Base-by-base conservation (phyloP, 2,888 invertebrate species). In the Chymomyza caudatula region DNA sequence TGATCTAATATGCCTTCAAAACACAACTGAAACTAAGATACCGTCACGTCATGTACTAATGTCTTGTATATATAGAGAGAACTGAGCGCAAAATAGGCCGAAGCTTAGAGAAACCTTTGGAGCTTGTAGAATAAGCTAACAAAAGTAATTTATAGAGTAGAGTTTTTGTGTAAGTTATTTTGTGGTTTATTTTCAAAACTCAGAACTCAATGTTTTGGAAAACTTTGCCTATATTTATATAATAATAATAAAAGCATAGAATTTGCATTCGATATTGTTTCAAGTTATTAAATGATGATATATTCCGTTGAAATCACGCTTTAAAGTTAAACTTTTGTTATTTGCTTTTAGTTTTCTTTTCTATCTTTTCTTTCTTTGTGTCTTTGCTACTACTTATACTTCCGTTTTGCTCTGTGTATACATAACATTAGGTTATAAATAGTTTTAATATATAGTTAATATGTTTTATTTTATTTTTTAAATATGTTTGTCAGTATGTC, bases 271-370 rank as follows among this genome's bases (percentile, higher is more conserved):
- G 66, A 74, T 83, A 76, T 73, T 74, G 66, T 56, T 68, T 63
- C 65, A 77, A 65, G 72, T 75, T 77, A 72, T 87, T 73, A 82
- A 86, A 81, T 78, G 82, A 86, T 88, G 88, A 88, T 87, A 89
- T 88, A 80, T 88, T 77, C 72, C 75, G 75, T 88, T 86, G 80
- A 80, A 88, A 88, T 89, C 89, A 89, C 88, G 86, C 72, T 74
- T 81, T 80, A 85, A 89, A 89, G 89, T 90, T 89, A 76, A 85
- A 89, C 89, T 89, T 51, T 89, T 86, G 68, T 78, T 87, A 86
- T 87, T 86, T 87, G 88, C 87, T 89, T 88, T 82, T 80, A 65
- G 71, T 73, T 70, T 71, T 66, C 42, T 62, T 70, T 68, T 63
- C 67, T 74, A 69, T 65, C 43, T 67, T 85, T 66, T 60, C 37